Conservation (phyloP, 2,797 vertebrate genomes). For the Manis pentadactyla region DNA sequence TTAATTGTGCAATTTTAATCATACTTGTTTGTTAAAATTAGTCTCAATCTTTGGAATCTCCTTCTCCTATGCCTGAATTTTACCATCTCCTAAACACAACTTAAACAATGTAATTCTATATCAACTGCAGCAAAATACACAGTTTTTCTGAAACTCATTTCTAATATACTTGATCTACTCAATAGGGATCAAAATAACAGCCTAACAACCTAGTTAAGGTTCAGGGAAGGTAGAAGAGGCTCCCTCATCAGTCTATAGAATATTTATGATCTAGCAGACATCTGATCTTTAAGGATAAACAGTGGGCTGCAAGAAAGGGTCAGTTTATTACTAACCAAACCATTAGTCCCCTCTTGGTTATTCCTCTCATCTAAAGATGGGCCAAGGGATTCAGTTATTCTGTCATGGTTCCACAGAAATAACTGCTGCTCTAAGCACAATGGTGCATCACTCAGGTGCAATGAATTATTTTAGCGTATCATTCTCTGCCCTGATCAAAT, state of each 20-base stretch:
- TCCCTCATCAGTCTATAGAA: background rate
- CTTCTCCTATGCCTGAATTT: background rate
- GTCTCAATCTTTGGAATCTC: background rate
- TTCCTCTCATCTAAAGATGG: background rate
- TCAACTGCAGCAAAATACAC: background rate
- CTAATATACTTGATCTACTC: background rate
- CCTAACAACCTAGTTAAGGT: background rate
- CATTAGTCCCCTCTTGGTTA: background rate
- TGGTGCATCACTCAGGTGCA: background rate
- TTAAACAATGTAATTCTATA: background rate
- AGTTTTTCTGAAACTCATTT: background rate
- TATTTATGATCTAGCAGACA: background rate
- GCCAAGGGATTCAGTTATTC: background rate
- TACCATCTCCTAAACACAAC: background rate
- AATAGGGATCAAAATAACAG: constrained; percentile 13
- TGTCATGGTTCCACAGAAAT: background rate
- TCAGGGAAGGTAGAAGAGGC: background rate
- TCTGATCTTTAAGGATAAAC: background rate
- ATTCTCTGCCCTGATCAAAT: background rate
- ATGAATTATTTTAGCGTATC: background rate
- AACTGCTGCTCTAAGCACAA: background rate
- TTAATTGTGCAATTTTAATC: constrained; percentile 50
- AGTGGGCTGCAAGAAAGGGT: background rate
- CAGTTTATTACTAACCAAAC: background rate
- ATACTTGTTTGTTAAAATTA: constrained; percentile 26